A percentile compares a stretch with the other conserved stretches of the same genome.
Conservation (phyloP, 2,797 vertebrate species). For the Pangasius larnaudii region DNA sequence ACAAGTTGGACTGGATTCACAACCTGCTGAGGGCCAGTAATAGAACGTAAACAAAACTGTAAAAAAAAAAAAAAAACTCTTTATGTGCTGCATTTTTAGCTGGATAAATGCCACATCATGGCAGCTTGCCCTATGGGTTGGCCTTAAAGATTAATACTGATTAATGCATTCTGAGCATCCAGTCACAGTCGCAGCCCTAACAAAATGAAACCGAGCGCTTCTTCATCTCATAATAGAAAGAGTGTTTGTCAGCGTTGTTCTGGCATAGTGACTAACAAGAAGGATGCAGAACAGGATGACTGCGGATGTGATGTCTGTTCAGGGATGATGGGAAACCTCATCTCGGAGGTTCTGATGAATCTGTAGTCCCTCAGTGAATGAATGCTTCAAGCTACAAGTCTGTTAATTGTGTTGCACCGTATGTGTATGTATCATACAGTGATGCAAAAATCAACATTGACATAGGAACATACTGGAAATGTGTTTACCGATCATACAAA, state of each 20-base stretch:
- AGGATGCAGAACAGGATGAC: neutral
- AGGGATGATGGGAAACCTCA: neutral
- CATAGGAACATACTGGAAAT: neutral
- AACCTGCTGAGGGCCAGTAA: neutral
- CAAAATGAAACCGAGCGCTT: neutral
- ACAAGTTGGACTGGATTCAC: neutral
- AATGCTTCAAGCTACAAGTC: constrained; percentile 62
- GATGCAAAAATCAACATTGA: neutral
- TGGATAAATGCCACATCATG: constrained; percentile 6
- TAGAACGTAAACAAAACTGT: neutral
- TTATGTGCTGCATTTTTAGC: neutral
- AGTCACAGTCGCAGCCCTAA: neutral
- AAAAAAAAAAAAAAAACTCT: neutral
- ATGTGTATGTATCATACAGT: neutral
- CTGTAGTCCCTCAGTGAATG: constrained; percentile 60
- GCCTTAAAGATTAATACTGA: constrained; percentile 29
- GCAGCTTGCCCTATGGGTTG: constrained; percentile 15
- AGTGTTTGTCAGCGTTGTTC: neutral
- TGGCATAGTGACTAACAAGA: neutral
- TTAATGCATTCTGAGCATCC: neutral
- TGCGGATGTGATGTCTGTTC: neutral
- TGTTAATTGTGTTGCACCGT: neutral
- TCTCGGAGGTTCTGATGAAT: neutral
- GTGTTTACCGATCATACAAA: neutral
- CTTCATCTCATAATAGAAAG: neutral